Evolutionary conservation across 2,797 vertebrate species (phyloP).

Genomic region (Oryzias sinensis): DNA sequence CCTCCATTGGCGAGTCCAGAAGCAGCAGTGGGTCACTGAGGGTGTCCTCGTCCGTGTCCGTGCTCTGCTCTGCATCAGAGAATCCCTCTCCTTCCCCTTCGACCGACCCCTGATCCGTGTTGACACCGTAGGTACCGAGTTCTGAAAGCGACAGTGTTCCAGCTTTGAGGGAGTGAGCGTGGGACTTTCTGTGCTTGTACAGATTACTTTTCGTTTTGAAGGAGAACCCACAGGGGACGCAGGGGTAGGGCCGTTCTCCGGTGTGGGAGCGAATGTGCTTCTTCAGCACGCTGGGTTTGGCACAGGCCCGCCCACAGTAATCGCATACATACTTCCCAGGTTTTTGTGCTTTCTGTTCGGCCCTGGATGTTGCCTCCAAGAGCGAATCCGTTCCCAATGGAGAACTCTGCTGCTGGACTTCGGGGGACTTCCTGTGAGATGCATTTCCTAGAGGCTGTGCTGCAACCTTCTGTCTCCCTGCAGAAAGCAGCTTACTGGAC

Average conservation of each 20-base stretch:
- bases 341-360: conserved; percentile 94
- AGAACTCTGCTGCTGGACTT: conserved; percentile 84
- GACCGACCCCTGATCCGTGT: conserved; percentile 85
- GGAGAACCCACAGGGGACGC: conserved; percentile 96
- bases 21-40: conserved; percentile 81
- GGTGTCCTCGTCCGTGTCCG: conserved; percentile 95
- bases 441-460: conserved; percentile 76
- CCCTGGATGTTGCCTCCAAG: conserved; percentile 85
- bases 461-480: conserved; percentile 52
- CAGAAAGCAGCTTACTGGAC: conserved; percentile 47
- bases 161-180: conserved; percentile 96
- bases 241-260: conserved; percentile 95
- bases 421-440: conserved; percentile 85
- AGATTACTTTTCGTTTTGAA: conserved; percentile 99
- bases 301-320: conserved; percentile 97
- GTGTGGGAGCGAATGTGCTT: conserved; percentile 99
- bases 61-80: conserved; percentile 95
- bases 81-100: conserved; percentile 92
- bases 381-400: conserved; percentile 86
- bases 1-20: conserved; percentile 71
- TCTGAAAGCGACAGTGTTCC: conserved; percentile 91
- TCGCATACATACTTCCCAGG: conserved; percentile 97
- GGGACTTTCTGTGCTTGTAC: conserved; percentile 99
- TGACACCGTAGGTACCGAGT: conserved; percentile 84
- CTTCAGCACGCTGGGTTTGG: conserved; percentile 99